Percentiles rank a stretch among this genome's conserved stretches.
These are phyloP conservation scores for Apotomis betuletana DNA, from an alignment of 2,888 invertebrate genomes.

Conservation along the genomic window DNA sequence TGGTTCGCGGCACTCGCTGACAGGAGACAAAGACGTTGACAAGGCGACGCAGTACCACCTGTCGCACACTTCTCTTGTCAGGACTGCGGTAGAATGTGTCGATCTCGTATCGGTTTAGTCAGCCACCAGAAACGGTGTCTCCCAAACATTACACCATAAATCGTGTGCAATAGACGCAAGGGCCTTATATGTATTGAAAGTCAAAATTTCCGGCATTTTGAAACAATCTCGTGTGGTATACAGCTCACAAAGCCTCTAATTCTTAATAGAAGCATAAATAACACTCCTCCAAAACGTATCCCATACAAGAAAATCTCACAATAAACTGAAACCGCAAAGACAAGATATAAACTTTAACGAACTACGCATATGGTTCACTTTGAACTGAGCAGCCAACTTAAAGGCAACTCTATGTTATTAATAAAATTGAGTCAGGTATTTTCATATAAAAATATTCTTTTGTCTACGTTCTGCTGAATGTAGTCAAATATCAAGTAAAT, in stretches of 20 bases:
- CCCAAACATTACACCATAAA: too few relatives aligned
- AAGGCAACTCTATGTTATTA: constrained; percentile 54
- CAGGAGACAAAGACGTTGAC: too few relatives aligned
- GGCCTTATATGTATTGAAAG: too few relatives aligned
- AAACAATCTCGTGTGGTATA: too few relatives aligned
- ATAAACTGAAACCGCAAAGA: constrained; percentile 20
- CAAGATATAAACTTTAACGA: background rate
- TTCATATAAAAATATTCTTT: constrained; percentile 64
- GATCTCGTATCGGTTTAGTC: too few relatives aligned
- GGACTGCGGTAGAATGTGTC: too few relatives aligned
- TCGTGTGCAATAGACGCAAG: too few relatives aligned
- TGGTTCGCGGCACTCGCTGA: too few relatives aligned
- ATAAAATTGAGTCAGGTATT: constrained; percentile 61
- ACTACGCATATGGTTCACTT: background rate
- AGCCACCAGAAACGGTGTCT: too few relatives aligned
- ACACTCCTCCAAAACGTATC: constrained; percentile 18
- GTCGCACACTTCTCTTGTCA: too few relatives aligned
- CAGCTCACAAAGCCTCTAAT: background rate
- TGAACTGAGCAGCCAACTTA: constrained; percentile 6
- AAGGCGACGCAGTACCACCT: too few relatives aligned
- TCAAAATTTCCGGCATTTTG: too few relatives aligned
- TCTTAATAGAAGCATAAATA: constrained; percentile 29
- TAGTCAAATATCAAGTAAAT: constrained; percentile 55
- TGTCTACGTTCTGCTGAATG: constrained; percentile 58
- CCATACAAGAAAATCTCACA: constrained; percentile 33